Conservation (phyloP, 1,140 invertebrate species). For the Conus betulinus region DNA sequence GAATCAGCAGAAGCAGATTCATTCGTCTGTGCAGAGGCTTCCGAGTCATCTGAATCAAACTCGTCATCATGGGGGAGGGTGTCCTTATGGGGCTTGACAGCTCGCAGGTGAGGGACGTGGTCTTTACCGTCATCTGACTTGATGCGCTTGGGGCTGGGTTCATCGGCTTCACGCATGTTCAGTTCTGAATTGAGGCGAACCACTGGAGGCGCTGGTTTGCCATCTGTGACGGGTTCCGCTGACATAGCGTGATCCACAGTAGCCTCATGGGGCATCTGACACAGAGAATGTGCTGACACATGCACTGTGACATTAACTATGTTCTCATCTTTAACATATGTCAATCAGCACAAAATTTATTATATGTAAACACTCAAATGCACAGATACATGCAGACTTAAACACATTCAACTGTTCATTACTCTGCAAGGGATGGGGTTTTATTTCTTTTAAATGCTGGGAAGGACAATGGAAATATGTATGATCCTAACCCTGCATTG, state of each 20-base stretch:
- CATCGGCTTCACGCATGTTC: background rate
- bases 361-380: too few relatives aligned
- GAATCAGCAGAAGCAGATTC: slow-evolving; percentile 2
- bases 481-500: too few relatives aligned
- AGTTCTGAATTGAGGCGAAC: slow-evolving; percentile 29
- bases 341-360: too few relatives aligned
- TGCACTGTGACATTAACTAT: background rate
- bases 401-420: too few relatives aligned
- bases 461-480: too few relatives aligned
- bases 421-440: too few relatives aligned
- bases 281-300: background rate
- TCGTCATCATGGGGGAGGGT: slow-evolving; percentile 81
- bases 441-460: too few relatives aligned
- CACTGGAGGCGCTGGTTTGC: slow-evolving; percentile 15
- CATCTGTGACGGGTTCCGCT: slow-evolving; percentile 14
- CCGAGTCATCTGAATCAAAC: slow-evolving; percentile 34
- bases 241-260: slow-evolving; percentile 92
- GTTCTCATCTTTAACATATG: too few relatives aligned
- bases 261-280: slow-evolving; percentile 96
- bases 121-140: slow-evolving; percentile 2
- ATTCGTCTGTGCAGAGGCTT: background rate
- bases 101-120: slow-evolving; percentile 86
- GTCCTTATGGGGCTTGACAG: slow-evolving; percentile 89
- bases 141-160: slow-evolving; percentile 20
- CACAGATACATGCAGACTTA: too few relatives aligned